Evolutionary conservation across 1,140 invertebrate genomes (phyloP).

Genomic region (Pseudomyrmex concolor): DNA sequence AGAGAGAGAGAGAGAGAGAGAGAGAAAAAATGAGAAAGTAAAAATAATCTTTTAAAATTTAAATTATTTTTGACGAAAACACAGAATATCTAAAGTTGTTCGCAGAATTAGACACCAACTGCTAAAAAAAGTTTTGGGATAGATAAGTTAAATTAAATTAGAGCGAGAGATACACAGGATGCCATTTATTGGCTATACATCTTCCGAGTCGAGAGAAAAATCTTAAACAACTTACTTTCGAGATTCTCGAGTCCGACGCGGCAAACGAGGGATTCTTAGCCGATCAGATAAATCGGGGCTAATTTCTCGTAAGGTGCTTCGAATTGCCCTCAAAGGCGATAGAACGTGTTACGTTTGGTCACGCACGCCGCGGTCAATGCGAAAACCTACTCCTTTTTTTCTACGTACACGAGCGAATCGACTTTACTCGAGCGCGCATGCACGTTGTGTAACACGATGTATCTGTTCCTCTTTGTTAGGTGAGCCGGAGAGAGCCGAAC

Average conservation of each 20-base stretch:
- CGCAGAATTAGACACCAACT: too few relatives aligned
- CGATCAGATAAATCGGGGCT: slow-evolving; percentile 63
- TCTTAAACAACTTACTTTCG: slow-evolving; percentile 35
- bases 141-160: not conserved
- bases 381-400: slow-evolving; percentile 29
- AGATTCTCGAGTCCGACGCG: slow-evolving; percentile 25
- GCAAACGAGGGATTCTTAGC: slow-evolving; percentile 29
- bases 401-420: slow-evolving; percentile 41
- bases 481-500: slow-evolving; percentile 21
- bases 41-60: too few relatives aligned
- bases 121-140: not conserved
- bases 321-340: slow-evolving; percentile 60
- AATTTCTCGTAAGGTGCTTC: slow-evolving; percentile 58
- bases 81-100: too few relatives aligned
- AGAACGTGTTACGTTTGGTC: slow-evolving; percentile 57
- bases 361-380: slow-evolving; percentile 42
- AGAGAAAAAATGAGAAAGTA: too few relatives aligned
- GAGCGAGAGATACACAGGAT: not conserved
- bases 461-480: slow-evolving; percentile 47
- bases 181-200: not conserved
- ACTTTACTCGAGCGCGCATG: not conserved
- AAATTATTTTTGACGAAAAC: not conserved
- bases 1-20: too few relatives aligned
- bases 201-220: not conserved
- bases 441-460: slow-evolving; percentile 43